Evolutionary conservation across 1,140 invertebrate genomes (phyloP), one percentile per base, ranked within the genome.

Genomic region (Onthophagus taurus): DNA sequence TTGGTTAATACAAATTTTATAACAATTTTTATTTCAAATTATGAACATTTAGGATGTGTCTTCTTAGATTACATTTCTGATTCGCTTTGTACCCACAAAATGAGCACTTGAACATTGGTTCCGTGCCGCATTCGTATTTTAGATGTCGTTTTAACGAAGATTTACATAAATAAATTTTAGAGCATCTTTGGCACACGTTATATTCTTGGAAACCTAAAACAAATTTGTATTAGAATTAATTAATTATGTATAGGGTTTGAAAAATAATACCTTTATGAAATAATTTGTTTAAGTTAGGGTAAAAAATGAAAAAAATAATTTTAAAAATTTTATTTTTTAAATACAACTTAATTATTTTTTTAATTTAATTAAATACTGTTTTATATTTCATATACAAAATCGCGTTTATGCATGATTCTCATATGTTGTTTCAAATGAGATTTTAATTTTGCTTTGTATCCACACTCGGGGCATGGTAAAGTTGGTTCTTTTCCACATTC

Each of bases 91-190:
- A 30, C 12, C 18, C 23, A 17, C 38, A 41, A 1, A 18, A 19
- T 12, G 4, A 14, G 16, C 38, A 41, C 24, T 24, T 17, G n/a
- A 41, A 29, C 18, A 12, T 18, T 12, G 42, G 42, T 18, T 34
- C 42, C 21, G 34, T 44, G 13, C 30, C 16, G 35, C 42, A 44
- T 24, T 44, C 42, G 21, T 44, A 44, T 35, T 13, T 34, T 9
- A 14, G n/a, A 24, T 44, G 42, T 14, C 42, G 42, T n/a, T 12
- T 5, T 4, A 35, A 20, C 11, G 33, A 29, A 7, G 14, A 20
- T 16, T 33, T 47, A n/a, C 9, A 36, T 16, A n/a, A 38, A 36
- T 50, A 50, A 18, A 19, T 12, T 26, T 35, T 45, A 13, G 38
- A 38, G 39, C 48, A 41, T 26, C n/a, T 7, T 7, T 26, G 23